Percentiles rank a stretch among this genome's conserved stretches.
These are phyloP conservation scores for Lichenostomus cassidix DNA, from an alignment of 2,113 vertebrate genomes.

Conservation along the genomic window DNA sequence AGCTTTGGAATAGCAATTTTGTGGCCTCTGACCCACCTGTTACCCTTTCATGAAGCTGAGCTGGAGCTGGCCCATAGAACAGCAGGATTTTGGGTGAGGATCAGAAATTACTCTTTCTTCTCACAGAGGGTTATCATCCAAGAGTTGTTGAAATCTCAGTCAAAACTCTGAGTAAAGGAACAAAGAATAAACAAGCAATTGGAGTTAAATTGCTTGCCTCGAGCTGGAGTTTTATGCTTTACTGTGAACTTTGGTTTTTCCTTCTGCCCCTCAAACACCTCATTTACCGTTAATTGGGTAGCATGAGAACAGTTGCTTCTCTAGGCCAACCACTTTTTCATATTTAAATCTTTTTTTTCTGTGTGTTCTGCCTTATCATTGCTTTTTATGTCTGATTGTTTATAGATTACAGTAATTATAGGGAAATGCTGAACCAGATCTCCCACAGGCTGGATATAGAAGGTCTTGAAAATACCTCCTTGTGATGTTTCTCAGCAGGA, in stretches of 20 bases:
- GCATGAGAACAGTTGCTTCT: not conserved
- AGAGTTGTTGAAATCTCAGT: not conserved
- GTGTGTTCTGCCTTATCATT: not conserved
- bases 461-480: not conserved
- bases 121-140: not conserved
- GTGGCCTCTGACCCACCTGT: not conserved
- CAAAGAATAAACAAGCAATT: not conserved
- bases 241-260: not conserved
- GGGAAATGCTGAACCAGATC: not conserved
- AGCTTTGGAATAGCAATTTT: not conserved
- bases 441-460: not conserved
- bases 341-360: not conserved
- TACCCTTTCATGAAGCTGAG: not conserved
- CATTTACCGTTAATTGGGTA: not conserved
- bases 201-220: not conserved
- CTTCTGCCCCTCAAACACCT: not conserved
- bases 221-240: not conserved
- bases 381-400: not conserved
- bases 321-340: not conserved
- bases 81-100: accelerated
- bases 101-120: not conserved
- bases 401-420: not conserved
- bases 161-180: not conserved
- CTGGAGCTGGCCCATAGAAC: not conserved
- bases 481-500: constrained; percentile 3